Percentiles rank a stretch among this genome's conserved stretches.
Conservation (phyloP, 2,113 vertebrate species). For the Xenopus laevis region DNA sequence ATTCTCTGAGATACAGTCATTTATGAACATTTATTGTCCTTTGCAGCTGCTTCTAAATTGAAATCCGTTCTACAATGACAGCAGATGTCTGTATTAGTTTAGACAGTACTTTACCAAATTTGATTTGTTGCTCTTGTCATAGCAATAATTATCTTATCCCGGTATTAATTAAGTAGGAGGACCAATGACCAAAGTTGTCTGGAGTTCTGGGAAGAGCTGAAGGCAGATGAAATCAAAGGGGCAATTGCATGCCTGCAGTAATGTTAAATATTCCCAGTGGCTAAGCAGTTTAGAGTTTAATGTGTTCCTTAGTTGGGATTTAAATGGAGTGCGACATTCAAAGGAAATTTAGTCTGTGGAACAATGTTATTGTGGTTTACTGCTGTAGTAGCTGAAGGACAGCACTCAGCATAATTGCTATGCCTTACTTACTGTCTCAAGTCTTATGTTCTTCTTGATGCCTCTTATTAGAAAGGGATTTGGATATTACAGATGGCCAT, state of each 20-base stretch:
- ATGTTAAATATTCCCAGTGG: too few relatives aligned
- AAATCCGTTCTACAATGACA: conserved; percentile 7
- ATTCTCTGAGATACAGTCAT: too few relatives aligned
- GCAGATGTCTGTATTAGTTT: conserved; percentile 22
- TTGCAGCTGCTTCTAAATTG: conserved; percentile 24
- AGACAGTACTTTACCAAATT: conserved; percentile 28
- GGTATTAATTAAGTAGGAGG: conserved; percentile 33
- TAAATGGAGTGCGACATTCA: too few relatives aligned
- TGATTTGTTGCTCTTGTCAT: conserved; percentile 39
- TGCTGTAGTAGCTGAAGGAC: too few relatives aligned
- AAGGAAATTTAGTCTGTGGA: too few relatives aligned
- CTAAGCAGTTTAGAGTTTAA: too few relatives aligned
- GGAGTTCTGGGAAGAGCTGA: too few relatives aligned
- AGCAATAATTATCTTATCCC: conserved; percentile 30
- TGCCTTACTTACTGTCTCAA: background rate
- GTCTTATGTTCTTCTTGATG: background rate
- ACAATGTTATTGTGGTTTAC: too few relatives aligned
- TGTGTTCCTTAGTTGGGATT: too few relatives aligned
- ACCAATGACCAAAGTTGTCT: conserved; percentile 11
- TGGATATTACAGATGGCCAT: background rate
- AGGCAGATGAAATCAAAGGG: too few relatives aligned
- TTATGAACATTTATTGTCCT: conserved; percentile 19
- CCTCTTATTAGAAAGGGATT: background rate
- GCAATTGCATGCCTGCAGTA: too few relatives aligned
- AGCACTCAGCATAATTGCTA: background rate